A percentile compares a stretch with the other conserved stretches of the same genome.
Evolutionary conservation across 2,113 vertebrate genomes (phyloP).

Genomic region (Vimba vimba): DNA sequence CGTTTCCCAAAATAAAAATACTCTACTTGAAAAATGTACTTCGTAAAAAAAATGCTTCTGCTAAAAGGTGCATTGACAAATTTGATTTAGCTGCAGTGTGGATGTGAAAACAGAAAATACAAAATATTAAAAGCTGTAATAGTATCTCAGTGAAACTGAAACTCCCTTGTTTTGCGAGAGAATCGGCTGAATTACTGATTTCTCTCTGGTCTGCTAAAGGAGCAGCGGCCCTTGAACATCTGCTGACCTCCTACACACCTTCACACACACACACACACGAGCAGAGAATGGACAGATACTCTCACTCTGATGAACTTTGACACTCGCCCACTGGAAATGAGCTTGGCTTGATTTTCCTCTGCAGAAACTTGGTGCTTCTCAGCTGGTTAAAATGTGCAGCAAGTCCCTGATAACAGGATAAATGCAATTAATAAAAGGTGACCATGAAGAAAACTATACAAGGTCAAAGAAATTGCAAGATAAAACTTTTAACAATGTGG

Average conservation of each 20-base stretch:
- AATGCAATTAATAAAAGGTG: neutral
- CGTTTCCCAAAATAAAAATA: too few species aligned
- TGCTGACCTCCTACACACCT: conserved; percentile 1
- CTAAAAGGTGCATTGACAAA: too few species aligned
- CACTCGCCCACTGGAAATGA: neutral
- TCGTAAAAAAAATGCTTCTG: too few species aligned
- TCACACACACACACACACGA: neutral
- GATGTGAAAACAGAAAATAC: too few species aligned
- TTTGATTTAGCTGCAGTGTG: too few species aligned
- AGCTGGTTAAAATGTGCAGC: neutral
- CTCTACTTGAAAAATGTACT: too few species aligned
- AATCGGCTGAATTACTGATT: conserved; percentile 33
- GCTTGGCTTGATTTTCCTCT: neutral
- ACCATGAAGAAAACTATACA: neutral
- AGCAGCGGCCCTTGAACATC: conserved; percentile 21
- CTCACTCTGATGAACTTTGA: neutral
- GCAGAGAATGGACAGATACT: neutral
- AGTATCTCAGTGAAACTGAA: neutral
- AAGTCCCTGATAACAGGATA: neutral
- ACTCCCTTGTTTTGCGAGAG: neutral
- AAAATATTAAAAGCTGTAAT: too few species aligned
- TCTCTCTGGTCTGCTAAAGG: conserved; percentile 56
- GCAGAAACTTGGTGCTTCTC: neutral
- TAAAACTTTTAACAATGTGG: neutral
- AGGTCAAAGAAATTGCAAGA: neutral